Percentiles rank a stretch among this genome's conserved stretches.
Conservation (phyloP, 1,140 invertebrate genomes). For the Megalopta genalis region DNA sequence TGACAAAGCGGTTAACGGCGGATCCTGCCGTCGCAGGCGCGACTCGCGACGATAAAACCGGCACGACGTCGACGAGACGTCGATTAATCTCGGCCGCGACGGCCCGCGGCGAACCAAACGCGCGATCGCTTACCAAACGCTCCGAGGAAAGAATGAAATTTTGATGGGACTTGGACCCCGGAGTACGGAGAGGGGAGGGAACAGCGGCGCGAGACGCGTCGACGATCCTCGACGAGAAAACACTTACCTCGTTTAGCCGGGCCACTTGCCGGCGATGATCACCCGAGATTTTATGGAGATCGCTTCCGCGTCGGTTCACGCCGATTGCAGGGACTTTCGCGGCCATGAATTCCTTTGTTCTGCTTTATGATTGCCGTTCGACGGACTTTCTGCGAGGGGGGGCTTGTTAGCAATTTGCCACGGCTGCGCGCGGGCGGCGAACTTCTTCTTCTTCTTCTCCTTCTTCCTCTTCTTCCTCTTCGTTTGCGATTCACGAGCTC, state of each 20-base stretch:
- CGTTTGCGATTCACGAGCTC: too few species aligned
- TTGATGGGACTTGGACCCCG: too few species aligned
- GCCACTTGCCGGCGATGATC: slow-evolving; percentile 19
- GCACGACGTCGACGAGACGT: background rate
- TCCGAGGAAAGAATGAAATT: too few species aligned
- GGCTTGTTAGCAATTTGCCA: too few species aligned
- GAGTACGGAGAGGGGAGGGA: too few species aligned
- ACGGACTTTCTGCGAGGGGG: background rate
- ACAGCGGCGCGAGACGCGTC: background rate
- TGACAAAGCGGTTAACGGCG: slow-evolving; percentile 57
- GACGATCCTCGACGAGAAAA: slow-evolving; percentile 26
- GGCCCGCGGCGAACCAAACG: too few species aligned
- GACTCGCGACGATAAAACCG: slow-evolving; percentile 52
- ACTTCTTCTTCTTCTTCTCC: too few species aligned
- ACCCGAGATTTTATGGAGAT: background rate
- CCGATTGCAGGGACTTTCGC: background rate
- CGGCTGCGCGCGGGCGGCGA: too few species aligned
- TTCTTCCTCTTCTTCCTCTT: too few species aligned
- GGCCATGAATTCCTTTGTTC: background rate
- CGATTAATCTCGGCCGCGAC: too few species aligned
- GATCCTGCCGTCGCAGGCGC: slow-evolving; percentile 45
- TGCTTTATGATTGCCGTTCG: background rate
- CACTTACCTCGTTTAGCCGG: slow-evolving; percentile 45
- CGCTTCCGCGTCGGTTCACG: background rate
- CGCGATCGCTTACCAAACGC: too few species aligned